phyloP scores from a whole-genome alignment of 2,113 vertebrate genomes.

The Bathybates hornii region DNA sequence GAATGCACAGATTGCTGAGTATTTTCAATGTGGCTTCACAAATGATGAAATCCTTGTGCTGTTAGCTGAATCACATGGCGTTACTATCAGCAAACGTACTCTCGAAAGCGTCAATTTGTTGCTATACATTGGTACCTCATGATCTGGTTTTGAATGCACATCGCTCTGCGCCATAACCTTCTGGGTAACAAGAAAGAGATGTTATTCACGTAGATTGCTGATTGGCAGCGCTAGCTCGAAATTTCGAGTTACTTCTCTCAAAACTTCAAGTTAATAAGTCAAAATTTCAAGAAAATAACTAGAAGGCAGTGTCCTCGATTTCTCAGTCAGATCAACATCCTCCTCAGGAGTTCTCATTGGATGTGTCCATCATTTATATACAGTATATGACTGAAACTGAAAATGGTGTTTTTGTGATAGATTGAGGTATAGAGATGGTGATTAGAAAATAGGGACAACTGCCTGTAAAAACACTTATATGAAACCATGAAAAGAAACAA shows the following conservation, averaged over 20 bases:
- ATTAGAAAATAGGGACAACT: background rate
- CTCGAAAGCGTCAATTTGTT: background rate
- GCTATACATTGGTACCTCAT: background rate
- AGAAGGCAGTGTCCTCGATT: background rate
- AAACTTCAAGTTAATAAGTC: background rate
- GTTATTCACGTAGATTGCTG: background rate
- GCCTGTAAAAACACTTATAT: background rate
- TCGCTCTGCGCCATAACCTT: background rate
- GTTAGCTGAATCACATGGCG: background rate
- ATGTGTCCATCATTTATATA: background rate
- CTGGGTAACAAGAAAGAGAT: background rate
- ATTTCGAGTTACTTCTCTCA: background rate
- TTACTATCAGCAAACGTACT: background rate
- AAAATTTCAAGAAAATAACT: background rate
- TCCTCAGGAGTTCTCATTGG: background rate
- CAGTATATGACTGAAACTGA: background rate
- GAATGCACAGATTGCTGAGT: background rate
- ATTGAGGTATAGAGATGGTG: background rate
- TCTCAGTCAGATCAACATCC: background rate
- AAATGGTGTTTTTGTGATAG: background rate
- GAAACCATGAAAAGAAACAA: background rate
- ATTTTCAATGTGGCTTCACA: background rate
- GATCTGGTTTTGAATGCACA: background rate
- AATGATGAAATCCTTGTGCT: background rate
- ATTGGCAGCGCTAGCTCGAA: accelerated